phyloP scores from a whole-genome alignment of 2,888 invertebrate species.

The Tachystola acroxantha region DNA sequence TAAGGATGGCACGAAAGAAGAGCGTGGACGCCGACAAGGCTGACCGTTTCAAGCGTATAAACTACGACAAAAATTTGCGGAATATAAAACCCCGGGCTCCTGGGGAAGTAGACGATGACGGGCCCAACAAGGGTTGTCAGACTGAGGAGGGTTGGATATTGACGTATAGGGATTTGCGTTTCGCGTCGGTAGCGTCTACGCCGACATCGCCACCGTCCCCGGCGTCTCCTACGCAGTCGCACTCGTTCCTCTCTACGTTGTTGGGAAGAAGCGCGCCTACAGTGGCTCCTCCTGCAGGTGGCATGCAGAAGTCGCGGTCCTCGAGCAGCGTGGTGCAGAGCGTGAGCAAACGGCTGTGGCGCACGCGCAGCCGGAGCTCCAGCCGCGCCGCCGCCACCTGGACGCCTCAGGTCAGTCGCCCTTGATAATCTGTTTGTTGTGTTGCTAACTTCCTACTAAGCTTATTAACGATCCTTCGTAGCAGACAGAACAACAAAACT shows the following conservation, averaged over 20 bases:
- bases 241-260: conserved; percentile 60
- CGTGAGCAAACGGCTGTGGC: conserved; percentile 91
- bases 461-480: too few relatives aligned
- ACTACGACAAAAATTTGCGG: conserved; percentile 90
- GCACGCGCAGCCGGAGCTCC: conserved; percentile 89
- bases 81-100: conserved; percentile 89
- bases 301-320: conserved; percentile 94
- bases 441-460: too few relatives aligned
- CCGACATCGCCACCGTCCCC: conserved; percentile 76
- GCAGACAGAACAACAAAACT: too few relatives aligned
- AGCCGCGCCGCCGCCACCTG: conserved; percentile 83
- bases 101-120: conserved; percentile 88
- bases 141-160: conserved; percentile 88
- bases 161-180: conserved; percentile 56
- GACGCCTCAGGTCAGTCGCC: conserved; percentile 91
- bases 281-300: conserved; percentile 73
- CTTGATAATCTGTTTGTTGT: conserved; percentile 21
- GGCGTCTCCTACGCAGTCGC: conserved; percentile 64
- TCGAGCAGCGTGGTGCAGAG: conserved; percentile 92
- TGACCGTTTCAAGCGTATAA: conserved; percentile 91
- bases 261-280: conserved; percentile 53
- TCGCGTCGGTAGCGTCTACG: conserved; percentile 54
- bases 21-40: conserved; percentile 89
- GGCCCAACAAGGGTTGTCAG: conserved; percentile 85
- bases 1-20: conserved; percentile 92